Base-by-base conservation (phyloP, 2,113 vertebrate species). In the Sporophila hypoxantha region DNA sequence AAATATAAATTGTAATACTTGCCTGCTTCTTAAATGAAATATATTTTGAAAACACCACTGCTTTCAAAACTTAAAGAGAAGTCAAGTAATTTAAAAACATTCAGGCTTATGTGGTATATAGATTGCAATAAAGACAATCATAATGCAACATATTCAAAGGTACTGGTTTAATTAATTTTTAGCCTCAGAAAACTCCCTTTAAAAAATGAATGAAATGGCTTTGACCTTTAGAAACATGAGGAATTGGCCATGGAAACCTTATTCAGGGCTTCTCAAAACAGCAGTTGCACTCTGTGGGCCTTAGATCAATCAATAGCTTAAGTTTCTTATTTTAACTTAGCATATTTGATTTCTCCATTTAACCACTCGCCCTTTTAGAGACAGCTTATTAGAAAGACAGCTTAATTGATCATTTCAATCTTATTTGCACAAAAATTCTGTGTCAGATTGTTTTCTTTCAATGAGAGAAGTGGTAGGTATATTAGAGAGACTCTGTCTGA, bases 261-360 rank as follows among this genome's bases (percentile, higher is more conserved):
- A 36, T 5, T 17, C 10, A 57, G 20, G 27, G 17, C 23, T 82
- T 25, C 25, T 82, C 3, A 6, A 82, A 92, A 37, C 2, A 44
- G 25, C 30, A 56, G 37, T 76, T 65, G 26, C 14, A 10, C 41
- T 60, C 32, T 56, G 9, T 29, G 18, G 8, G 26, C 21, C 87
- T 88, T 62, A 61, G 21, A 61, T 59, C 62, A 66, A n/a, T 76
- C 21, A 56, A 16, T 21, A 17, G 5, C 12, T 79, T 39, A 65
- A 52, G 6, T 78, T 81, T 92, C 59, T 84, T 57, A 34, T 57
- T 85, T 78, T 73, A 73, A 67, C 32, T 77, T 77, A 67, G 17
- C 12, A 30, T 89, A 56, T 90, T 82, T 87, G 68, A 84, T 85
- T 87, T 85, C 32, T 87, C 9, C 25, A 39, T 84, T 88, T 93